Evolutionary conservation across 2,113 vertebrate genomes (phyloP).

Genomic region (Chionis minor): DNA sequence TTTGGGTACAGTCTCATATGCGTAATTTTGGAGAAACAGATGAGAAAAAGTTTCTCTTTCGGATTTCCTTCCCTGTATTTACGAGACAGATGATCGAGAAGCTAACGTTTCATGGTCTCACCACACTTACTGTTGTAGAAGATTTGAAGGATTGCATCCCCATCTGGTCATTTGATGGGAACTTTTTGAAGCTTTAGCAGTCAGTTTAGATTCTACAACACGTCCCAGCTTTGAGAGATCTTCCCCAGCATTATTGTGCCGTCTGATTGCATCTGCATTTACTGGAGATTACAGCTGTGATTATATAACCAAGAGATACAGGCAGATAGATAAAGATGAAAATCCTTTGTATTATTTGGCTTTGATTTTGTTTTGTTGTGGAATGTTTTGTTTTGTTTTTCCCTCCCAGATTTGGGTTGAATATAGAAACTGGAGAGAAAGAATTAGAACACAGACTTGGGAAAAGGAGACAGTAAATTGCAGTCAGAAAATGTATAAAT

Average conservation of each 20-base stretch:
- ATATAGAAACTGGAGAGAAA: neutral
- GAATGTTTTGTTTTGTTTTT: neutral
- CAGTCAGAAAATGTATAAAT: neutral
- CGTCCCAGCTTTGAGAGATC: conserved; percentile 26
- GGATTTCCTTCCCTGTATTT: neutral
- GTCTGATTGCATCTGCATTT: conserved; percentile 43
- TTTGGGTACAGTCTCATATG: neutral
- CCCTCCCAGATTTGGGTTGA: neutral
- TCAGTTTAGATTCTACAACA: neutral
- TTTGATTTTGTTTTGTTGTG: conserved; percentile 26
- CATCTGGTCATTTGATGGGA: conserved; percentile 22
- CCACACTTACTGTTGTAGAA: neutral
- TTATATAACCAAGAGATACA: conserved; percentile 43
- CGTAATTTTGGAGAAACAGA: neutral
- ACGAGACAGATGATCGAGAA: neutral
- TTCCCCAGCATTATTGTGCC: conserved; percentile 17
- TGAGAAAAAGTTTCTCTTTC: neutral
- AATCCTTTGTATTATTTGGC: conserved; percentile 40
- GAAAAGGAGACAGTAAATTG: neutral
- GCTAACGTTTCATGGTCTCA: neutral
- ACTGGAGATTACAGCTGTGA: conserved; percentile 48
- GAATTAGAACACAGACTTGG: neutral
- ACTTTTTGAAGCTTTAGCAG: conserved; percentile 22
- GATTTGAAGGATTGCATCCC: neutral
- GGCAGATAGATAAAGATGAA: conserved; percentile 30